phyloP scores from a whole-genome alignment of 2,888 invertebrate genomes.

The Dicycla oo region DNA sequence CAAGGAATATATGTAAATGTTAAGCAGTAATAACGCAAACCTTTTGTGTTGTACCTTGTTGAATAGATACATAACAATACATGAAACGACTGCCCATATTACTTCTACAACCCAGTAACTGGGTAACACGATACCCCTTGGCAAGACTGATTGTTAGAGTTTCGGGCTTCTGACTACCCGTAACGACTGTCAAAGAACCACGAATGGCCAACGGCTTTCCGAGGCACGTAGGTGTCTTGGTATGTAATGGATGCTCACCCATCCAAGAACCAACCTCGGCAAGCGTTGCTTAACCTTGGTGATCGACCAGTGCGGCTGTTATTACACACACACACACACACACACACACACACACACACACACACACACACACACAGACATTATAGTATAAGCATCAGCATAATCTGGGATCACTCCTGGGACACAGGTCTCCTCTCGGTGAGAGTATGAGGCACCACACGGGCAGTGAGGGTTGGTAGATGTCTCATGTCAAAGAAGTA shows the following conservation, averaged over 20 bases:
- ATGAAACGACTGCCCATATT: background rate
- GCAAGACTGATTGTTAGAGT: background rate
- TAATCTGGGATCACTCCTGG: too few relatives aligned
- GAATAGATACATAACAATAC: conserved; percentile 33
- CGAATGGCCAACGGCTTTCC: too few relatives aligned
- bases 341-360: too few relatives aligned
- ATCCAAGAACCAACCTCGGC: background rate
- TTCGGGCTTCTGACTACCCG: background rate
- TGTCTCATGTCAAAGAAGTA: too few relatives aligned
- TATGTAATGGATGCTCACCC: too few relatives aligned
- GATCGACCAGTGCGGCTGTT: background rate
- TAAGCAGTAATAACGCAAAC: conserved; percentile 36
- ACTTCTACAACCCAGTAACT: background rate
- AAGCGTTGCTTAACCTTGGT: background rate
- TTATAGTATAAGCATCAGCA: too few relatives aligned
- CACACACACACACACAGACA: too few relatives aligned
- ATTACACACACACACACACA: too few relatives aligned
- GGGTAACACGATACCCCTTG: background rate
- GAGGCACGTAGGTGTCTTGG: too few relatives aligned
- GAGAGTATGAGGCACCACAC: too few relatives aligned
- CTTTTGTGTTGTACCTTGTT: conserved; percentile 41
- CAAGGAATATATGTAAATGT: conserved; percentile 41
- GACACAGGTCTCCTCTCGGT: too few relatives aligned
- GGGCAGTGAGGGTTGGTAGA: too few relatives aligned
- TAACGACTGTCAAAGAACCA: background rate